Evolutionary conservation across 2,797 vertebrate genomes (phyloP), one percentile per base, ranked within the genome.

Genomic region (Syngnathus acus): DNA sequence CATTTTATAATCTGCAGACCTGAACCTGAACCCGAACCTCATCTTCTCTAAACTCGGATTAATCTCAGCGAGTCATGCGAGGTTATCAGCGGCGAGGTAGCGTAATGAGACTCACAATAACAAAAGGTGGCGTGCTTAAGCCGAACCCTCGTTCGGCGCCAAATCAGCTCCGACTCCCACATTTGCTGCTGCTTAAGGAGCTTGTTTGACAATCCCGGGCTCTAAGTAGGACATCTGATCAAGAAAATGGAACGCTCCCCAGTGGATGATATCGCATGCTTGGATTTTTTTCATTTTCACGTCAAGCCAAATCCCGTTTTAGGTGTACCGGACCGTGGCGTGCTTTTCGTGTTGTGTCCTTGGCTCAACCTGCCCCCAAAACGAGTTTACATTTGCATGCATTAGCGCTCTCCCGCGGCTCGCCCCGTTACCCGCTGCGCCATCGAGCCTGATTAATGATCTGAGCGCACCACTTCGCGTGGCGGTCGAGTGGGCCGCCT

Each of bases 311-410:
- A 65, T 77, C 72, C 71, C 66, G 74, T 69, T 67, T 74, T 65
- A 64, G 64, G 64, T 76, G 68, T 78, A 66, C 50, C 62, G 69
- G 59, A 57, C 69, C 39, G 9, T 54, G 21, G 53, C 53, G 23
- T 21, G 8, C 47, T 69, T 70, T 74, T 64, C 60, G 21, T 23
- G 63, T 84, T 69, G 77, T 85, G 86, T 87, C 85, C 86, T 90
- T 90, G 88, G 82, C 83, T 88, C 88, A 85, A 90, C 80, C 80
- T 88, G 85, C 81, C 87, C 82, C 80, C 77, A 74, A 88, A 87
- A 85, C 76, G 83, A 88, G 83, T 87, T 86, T 86, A 87, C 86
- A 89, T 92, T 89, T 91, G 89, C 89, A 90, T 90, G 86, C 89
- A 89, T 90, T 90, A 89, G 86, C 74, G 69, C 84, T 88, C 87